A percentile compares a stretch with the other conserved stretches of the same genome.
Evolutionary conservation across 2,113 vertebrate genomes (phyloP).

Genomic region (Ailuropoda melanoleuca): DNA sequence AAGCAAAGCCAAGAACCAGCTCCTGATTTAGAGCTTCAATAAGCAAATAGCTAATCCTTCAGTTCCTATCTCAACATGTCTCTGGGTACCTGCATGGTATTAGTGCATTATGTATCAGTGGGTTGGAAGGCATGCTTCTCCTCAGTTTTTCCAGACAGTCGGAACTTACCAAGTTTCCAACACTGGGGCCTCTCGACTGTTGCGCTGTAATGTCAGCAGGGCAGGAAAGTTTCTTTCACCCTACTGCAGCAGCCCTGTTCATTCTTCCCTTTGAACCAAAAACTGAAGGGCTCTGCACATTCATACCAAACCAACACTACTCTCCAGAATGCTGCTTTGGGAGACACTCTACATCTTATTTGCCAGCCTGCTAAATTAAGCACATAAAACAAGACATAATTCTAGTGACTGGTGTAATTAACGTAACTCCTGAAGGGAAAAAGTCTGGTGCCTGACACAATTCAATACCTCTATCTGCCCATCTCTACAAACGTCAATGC

Average conservation of each 20-base stretch:
- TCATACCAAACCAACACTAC: neutral
- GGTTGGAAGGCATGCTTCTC: neutral
- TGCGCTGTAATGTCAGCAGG: neutral
- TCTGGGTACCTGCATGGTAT: neutral
- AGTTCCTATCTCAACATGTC: neutral
- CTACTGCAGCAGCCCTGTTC: neutral
- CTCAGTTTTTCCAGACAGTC: neutral
- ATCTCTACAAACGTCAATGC: neutral
- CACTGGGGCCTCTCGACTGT: neutral
- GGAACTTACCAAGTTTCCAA: constrained; percentile 37
- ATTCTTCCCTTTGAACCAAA: constrained; percentile 5
- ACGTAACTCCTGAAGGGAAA: neutral
- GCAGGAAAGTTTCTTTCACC: neutral
- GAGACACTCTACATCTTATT: neutral
- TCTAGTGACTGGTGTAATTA: neutral
- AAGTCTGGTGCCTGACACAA: neutral
- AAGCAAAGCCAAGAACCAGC: constrained; percentile 1
- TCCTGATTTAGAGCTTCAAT: constrained; percentile 9
- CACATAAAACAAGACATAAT: constrained; percentile 17
- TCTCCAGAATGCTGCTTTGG: neutral
- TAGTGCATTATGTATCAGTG: neutral
- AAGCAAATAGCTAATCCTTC: neutral
- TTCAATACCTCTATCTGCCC: neutral
- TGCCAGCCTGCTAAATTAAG: neutral
- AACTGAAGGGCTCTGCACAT: neutral